Evolutionary conservation across 35 echinoderm and acorn worm genomes (phyloP), one percentile per base, ranked within the genome.

Genomic region (Heliocidaris tuberculata): DNA sequence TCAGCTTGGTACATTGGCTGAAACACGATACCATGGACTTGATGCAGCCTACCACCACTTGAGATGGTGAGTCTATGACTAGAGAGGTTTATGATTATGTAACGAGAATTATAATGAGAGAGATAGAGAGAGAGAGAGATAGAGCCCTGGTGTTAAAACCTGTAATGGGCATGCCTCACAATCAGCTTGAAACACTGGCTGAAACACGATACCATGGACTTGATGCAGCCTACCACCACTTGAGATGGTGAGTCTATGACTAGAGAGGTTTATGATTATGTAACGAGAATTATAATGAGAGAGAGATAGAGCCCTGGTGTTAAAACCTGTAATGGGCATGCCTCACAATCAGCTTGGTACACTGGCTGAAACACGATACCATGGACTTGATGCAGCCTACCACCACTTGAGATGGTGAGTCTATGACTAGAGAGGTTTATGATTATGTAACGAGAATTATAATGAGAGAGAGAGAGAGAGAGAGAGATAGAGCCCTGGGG

Each of bases 121-220:
- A 24, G 60, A 70, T 19, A 0, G 60, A 70, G 21, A 78, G 65
- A 78, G 65, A n/a, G 21, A 78, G 60, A 70, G 60, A 70, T 6
- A 1, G n/a, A 70, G 98, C 98, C 59, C 86, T 99, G 86, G 90
- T 96, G 13, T 47, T 96, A 11, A 97, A 99, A 86, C 97, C 98
- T 88, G 97, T 95, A n/a, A 93, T 99, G 78, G 98, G 98, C 7
- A 99, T 99, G 98, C 98, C 98, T 95, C 98, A 99, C 60, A 99
- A 99, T 78, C 98, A 99, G 71, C 97, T 99, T 8, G 98, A 97
- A 2, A 99, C 98, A 0, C 86, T 99, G 88, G 97, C 97, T 9
- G 98, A 97, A 6, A 99, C 94, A 32, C 90, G 94, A 7, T 97
- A 99, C 86, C 97, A 99, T 70, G 97, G 97, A 24, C 71, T 97